Conservation (phyloP, 2,113 vertebrate species). For the Strix aluco region DNA sequence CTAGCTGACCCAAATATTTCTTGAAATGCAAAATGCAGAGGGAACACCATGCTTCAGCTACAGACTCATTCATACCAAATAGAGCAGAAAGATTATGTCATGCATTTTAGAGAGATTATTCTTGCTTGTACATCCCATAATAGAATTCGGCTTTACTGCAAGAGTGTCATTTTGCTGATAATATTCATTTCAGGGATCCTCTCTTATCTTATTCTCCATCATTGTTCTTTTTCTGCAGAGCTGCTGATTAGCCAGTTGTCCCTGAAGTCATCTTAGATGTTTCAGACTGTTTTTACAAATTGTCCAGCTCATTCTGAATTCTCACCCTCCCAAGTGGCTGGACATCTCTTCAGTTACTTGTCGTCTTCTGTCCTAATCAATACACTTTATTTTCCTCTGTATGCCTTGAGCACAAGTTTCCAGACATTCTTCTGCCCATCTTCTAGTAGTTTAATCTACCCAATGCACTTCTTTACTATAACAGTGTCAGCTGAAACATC, state of each 20-base stretch:
- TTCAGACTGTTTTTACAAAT: not conserved
- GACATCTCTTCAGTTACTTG: not conserved
- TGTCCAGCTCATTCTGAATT: not conserved
- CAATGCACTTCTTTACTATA: not conserved
- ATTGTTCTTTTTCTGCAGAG: not conserved
- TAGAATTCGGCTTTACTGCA: slow-evolving; percentile 6
- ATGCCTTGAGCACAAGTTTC: not conserved
- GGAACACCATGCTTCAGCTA: not conserved
- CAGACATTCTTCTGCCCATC: not conserved
- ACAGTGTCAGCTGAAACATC: not conserved
- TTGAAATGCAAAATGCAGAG: not conserved
- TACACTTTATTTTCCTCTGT: not conserved
- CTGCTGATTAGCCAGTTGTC: not conserved
- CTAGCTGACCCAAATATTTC: slow-evolving; percentile 31
- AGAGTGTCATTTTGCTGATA: slow-evolving; percentile 8
- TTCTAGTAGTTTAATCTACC: not conserved
- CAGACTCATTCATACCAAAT: not conserved
- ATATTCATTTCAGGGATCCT: not conserved
- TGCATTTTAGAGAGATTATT: slow-evolving; percentile 10
- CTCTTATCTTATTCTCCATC: not conserved
- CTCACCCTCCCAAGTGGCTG: not conserved
- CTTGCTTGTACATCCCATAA: not conserved
- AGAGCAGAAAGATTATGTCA: slow-evolving; percentile 43
- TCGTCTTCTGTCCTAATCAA: not conserved
- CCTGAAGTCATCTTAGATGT: not conserved